Conservation (phyloP, 92 coral and sea anemone species). For the Umimayanthus kanabou region DNA sequence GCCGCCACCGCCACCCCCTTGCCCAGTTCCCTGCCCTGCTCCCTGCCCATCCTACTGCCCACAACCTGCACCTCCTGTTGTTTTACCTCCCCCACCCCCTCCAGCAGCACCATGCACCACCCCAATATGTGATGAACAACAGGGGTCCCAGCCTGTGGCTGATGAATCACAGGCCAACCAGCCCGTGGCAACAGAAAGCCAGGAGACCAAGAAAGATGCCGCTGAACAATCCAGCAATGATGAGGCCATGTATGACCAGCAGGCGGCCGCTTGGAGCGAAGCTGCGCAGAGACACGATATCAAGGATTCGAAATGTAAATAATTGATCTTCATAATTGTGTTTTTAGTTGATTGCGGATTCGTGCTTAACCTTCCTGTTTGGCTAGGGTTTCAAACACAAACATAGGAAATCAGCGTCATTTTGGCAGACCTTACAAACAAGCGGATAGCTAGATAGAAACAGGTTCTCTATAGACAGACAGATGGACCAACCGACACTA, state of each 20-base stretch:
- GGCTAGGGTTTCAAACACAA: too few species aligned
- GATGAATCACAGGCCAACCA: conserved; percentile 10
- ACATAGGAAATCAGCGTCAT: too few species aligned
- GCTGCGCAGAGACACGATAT: conserved; percentile 32
- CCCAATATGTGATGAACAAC: conserved; percentile 36
- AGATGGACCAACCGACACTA: too few species aligned
- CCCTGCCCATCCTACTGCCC: conserved; percentile 21
- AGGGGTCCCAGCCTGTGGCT: conserved; percentile 15
- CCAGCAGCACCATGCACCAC: background rate
- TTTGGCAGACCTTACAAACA: too few species aligned
- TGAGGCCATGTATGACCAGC: conserved; percentile 14
- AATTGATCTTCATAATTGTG: background rate
- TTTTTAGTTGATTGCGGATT: background rate
- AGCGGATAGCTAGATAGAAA: too few species aligned
- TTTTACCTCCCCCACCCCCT: background rate
- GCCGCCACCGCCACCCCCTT: background rate
- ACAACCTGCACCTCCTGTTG: background rate
- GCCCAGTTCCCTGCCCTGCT: background rate
- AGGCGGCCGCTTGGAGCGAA: background rate
- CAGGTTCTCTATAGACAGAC: too few species aligned
- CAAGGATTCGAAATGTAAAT: conserved; percentile 7
- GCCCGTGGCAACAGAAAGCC: background rate
- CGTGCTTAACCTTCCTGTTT: background rate
- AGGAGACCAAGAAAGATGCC: background rate
- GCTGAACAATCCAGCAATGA: background rate